Conservation (phyloP, 2,113 vertebrate species). For the Sceloporus tristichus region DNA sequence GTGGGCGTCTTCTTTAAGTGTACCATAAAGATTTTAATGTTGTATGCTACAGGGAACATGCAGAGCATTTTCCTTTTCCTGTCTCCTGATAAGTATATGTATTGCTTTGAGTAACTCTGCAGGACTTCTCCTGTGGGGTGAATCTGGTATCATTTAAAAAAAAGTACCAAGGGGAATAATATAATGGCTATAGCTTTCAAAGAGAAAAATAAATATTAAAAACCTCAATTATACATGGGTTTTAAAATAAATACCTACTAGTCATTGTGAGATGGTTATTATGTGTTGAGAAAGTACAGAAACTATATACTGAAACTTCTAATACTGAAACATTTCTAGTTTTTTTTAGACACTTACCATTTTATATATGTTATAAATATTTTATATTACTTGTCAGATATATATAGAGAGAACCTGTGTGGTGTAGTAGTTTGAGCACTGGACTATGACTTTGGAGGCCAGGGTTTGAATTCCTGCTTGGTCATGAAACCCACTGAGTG, state of each 20-base stretch:
- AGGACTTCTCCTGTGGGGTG: constrained; percentile 38
- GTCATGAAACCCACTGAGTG: no score
- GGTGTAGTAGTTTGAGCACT: no score
- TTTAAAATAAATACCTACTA: not conserved
- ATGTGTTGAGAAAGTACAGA: not conserved
- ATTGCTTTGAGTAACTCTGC: not conserved
- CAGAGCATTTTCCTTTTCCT: constrained; percentile 43
- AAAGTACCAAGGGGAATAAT: not conserved
- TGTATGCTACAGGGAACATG: constrained; percentile 40
- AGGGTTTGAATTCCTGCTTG: no score
- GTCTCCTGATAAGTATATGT: constrained; percentile 31
- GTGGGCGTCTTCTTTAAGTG: constrained; percentile 42
- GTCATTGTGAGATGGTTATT: not conserved
- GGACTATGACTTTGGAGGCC: no score
- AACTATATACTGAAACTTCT: not conserved
- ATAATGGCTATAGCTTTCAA: not conserved
- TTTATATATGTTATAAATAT: no score
- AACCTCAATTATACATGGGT: constrained; percentile 5
- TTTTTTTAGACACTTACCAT: constrained; percentile 1
- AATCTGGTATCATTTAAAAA: constrained; percentile 24
- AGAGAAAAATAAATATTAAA: constrained; percentile 16
- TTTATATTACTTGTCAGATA: no score
- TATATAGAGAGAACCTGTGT: not conserved
- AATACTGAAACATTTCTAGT: not conserved
- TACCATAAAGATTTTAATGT: constrained; percentile 61